phyloP scores from a whole-genome alignment of 2,888 invertebrate genomes.

The Erebia palarica region DNA sequence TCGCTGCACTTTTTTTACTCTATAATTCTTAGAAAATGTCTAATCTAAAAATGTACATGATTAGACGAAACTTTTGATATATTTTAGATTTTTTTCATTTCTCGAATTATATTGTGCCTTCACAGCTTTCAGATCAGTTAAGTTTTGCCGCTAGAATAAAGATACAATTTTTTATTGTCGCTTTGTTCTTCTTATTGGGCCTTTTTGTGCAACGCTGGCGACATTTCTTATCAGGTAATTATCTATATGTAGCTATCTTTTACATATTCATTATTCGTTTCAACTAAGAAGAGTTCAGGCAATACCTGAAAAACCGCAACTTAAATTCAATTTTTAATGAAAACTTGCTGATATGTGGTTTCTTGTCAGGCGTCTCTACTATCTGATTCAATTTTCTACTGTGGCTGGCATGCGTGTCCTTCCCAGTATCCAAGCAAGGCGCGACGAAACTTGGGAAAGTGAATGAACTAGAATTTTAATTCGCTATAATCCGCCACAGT shows the following conservation, averaged over 20 bases:
- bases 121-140: slow-evolving; percentile 63
- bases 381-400: slow-evolving; percentile 68
- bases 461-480: too few species aligned
- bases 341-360: neutral
- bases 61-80: neutral
- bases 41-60: neutral
- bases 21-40: too few species aligned
- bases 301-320: too few species aligned
- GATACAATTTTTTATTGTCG: slow-evolving; percentile 63
- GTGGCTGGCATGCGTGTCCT: slow-evolving; percentile 66
- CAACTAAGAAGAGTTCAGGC: too few species aligned
- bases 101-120: neutral
- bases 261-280: too few species aligned
- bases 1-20: neutral
- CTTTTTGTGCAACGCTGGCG: slow-evolving; percentile 73
- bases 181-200: slow-evolving; percentile 66
- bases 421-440: slow-evolving; percentile 42
- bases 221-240: slow-evolving; percentile 72
- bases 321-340: too few species aligned
- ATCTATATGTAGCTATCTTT: neutral
- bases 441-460: slow-evolving; percentile 51
- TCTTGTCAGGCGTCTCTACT: slow-evolving; percentile 62
- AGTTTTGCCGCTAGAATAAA: slow-evolving; percentile 61
- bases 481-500: too few species aligned
- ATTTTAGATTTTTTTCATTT: slow-evolving; percentile 7